phyloP scores from a whole-genome alignment of 1,140 invertebrate genomes.

The Zaprionus camerounensis region DNA sequence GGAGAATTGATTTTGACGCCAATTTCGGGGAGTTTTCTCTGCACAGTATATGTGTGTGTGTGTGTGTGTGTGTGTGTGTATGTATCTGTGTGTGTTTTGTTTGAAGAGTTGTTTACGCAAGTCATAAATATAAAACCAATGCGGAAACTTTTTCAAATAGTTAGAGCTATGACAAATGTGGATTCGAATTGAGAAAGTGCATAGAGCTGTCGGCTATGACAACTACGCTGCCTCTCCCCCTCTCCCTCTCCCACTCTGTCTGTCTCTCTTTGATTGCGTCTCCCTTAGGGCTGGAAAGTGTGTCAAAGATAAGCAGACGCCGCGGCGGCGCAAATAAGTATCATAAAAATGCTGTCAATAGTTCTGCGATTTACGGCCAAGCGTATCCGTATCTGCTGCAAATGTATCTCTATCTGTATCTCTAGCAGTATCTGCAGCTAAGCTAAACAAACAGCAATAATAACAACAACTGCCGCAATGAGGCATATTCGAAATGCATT shows the following conservation, averaged over 20 bases:
- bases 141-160: conserved; percentile 24
- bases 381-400: conserved; percentile 45
- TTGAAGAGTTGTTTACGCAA: conserved; percentile 39
- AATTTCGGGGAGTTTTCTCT: conserved; percentile 17
- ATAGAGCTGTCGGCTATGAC: conserved; percentile 14
- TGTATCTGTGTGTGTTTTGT: conserved; percentile 1
- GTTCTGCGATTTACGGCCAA: conserved; percentile 59
- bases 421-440: conserved; percentile 47
- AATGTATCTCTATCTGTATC: conserved; percentile 51
- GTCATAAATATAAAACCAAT: conserved; percentile 16
- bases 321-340: conserved; percentile 21
- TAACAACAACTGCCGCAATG: conserved; percentile 21
- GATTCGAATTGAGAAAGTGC: conserved; percentile 6
- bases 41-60: background rate
- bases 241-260: too few species aligned
- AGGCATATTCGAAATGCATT: conserved; percentile 51
- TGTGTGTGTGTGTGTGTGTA: background rate
- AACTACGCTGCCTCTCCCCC: background rate
- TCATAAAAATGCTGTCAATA: conserved; percentile 37
- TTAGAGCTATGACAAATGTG: background rate
- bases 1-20: conserved; percentile 49
- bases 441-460: conserved; percentile 55
- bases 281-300: conserved; percentile 22
- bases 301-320: conserved; percentile 52
- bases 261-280: background rate